Conservation (phyloP, 2,113 vertebrate species). For the Percopsis transmontana region DNA sequence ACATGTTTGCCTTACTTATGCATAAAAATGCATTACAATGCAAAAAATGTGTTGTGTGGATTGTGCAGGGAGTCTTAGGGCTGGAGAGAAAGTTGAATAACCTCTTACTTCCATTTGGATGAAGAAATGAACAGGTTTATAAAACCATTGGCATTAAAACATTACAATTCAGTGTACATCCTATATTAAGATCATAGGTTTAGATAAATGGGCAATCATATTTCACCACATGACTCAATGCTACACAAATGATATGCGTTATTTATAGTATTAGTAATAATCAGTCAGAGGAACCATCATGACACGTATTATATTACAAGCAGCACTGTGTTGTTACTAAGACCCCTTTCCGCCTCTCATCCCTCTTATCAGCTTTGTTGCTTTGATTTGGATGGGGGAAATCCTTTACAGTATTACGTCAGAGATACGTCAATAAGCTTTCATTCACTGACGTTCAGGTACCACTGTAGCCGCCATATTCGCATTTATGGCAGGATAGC, state of each 20-base stretch:
- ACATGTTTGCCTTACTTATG: neutral
- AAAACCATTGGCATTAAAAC: constrained; percentile 49
- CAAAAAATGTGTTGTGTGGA: neutral
- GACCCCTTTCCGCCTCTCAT: constrained; percentile 21
- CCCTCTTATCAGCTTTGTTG: constrained; percentile 34
- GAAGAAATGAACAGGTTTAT: constrained; percentile 54
- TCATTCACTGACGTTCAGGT: constrained; percentile 77
- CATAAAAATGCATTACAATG: neutral
- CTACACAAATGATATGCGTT: neutral
- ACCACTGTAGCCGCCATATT: constrained; percentile 85
- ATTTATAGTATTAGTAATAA: neutral
- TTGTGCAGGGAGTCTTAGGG: neutral
- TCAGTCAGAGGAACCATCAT: neutral
- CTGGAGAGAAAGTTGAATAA: constrained; percentile 55
- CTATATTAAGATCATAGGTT: constrained; percentile 37
- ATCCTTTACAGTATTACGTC: constrained; percentile 83
- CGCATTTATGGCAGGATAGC: constrained; percentile 76
- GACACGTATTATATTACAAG: neutral
- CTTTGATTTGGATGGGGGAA: constrained; percentile 74
- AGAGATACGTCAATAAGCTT: constrained; percentile 79
- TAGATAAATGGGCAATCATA: neutral
- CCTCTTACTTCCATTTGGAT: constrained; percentile 69
- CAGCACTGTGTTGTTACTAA: neutral
- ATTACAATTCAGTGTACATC: constrained; percentile 38
- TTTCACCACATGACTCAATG: neutral